phyloP scores from a whole-genome alignment of 2,113 vertebrate genomes.

The Anser cygnoides region DNA sequence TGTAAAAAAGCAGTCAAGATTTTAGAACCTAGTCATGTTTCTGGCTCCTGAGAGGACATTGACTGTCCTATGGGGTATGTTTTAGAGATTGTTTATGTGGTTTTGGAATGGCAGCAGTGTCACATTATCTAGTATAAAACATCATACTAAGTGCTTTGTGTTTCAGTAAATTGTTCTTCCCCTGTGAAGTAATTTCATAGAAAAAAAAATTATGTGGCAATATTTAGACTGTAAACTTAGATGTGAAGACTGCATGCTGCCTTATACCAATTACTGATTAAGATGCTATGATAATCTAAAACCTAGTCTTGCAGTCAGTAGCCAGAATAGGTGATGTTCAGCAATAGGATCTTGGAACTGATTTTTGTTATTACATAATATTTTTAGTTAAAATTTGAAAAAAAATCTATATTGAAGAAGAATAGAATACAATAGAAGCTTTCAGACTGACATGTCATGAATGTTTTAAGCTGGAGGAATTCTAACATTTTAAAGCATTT shows the following conservation, averaged over 20 bases:
- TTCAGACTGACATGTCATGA: neutral
- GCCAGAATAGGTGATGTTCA: neutral
- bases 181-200: neutral
- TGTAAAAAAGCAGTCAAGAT: neutral
- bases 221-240: neutral
- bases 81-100: neutral
- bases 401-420: neutral
- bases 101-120: neutral
- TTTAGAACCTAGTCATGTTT: neutral
- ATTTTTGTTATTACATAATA: neutral
- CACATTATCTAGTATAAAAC: neutral
- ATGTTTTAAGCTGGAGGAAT: neutral
- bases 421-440: neutral
- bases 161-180: neutral
- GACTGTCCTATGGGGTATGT: neutral
- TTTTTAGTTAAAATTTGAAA: neutral
- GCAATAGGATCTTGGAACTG: neutral
- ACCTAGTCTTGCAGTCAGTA: neutral
- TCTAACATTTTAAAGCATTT: neutral
- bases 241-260: neutral
- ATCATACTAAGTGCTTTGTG: neutral
- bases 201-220: neutral
- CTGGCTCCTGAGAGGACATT: neutral
- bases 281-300: neutral
- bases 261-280: neutral